These are phyloP conservation scores for Aethes cnicana DNA, from an alignment of 2,888 invertebrate genomes.

Conservation along the genomic window DNA sequence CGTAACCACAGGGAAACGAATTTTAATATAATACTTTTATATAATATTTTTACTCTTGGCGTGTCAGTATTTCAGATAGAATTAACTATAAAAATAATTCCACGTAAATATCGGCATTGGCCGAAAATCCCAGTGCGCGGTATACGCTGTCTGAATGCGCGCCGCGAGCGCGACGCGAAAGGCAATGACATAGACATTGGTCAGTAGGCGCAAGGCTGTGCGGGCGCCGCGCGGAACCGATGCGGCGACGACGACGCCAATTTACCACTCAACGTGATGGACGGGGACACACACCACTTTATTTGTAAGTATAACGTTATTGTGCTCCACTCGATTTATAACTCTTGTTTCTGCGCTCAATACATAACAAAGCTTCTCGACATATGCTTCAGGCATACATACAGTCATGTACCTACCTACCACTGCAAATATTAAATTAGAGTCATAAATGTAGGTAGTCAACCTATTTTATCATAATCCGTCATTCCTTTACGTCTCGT, in stretches of 20 bases:
- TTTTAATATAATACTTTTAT: too few relatives aligned
- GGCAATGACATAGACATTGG: conserved; percentile 63
- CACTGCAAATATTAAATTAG: conserved; percentile 24
- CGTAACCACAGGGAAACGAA: too few relatives aligned
- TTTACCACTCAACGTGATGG: conserved; percentile 60
- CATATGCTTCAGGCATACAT: background rate
- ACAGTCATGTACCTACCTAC: conserved; percentile 25
- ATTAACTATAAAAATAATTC: conserved; percentile 16
- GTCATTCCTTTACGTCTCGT: conserved; percentile 53
- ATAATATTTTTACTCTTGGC: too few relatives aligned
- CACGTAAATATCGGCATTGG: conserved; percentile 21
- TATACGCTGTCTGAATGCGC: conserved; percentile 25
- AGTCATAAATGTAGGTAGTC: conserved; percentile 20
- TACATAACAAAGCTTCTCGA: conserved; percentile 36
- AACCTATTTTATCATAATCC: conserved; percentile 53
- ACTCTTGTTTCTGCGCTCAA: conserved; percentile 48
- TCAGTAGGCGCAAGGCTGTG: conserved; percentile 60
- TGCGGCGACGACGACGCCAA: conserved; percentile 67
- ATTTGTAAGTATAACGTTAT: conserved; percentile 70
- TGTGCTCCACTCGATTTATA: conserved; percentile 57
- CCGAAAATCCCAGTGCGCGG: conserved; percentile 12
- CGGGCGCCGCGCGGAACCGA: conserved; percentile 57
- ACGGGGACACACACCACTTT: conserved; percentile 51
- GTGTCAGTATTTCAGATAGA: too few relatives aligned
- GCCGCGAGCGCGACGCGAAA: conserved; percentile 46